Evolutionary conservation across 1,140 invertebrate genomes (phyloP), one percentile per base, ranked within the genome.

Genomic region (Holcopasites calliopsidis): DNA sequence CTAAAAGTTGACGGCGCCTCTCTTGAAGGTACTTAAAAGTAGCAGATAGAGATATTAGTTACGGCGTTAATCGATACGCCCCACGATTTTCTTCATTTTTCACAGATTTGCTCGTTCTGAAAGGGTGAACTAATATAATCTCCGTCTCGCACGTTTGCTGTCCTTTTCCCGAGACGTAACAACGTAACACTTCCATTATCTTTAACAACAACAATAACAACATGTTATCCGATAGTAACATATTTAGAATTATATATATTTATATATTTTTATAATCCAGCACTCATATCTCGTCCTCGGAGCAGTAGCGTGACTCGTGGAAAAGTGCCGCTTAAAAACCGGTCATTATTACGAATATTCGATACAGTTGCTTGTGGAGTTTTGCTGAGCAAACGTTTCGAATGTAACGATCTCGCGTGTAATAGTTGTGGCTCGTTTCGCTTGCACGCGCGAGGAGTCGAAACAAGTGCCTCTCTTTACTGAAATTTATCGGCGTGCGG

Each of bases 141-240:
- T 54, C 49, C 4, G 23, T 42, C 49, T 42, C 33, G 23, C n/a
- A 28, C 23, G 38, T 62, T 40, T 35, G 8, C 50, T 44, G 44
- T 71, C 31, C 10, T 4, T 40, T 33, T 60, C 57, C 60, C 52
- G 72, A 35, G 68, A 79, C 82, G 85, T 84, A 87, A 88, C 79
- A 88, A 87, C 85, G 66, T 82, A 88, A 85, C 85, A 77, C 62
- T 85, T 85, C 72, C 55, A 77, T 88, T 86, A 87, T 78, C 85
- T 84, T 84, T 84, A 88, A 88, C 87, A 89, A 87, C 86, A 89
- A 88, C 87, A 88, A 28, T 88, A 89, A 88, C 87, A 89, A 89
- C 82, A 68, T 86, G 65, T 61, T 84, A 74, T 82, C 58, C 76
- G 75, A 84, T 76, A 87, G 88, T 35, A 79, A 83, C 42, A 42